phyloP scores from a whole-genome alignment of 37 sponge, comb jelly and placozoan species.

The Agelas oroides region DNA sequence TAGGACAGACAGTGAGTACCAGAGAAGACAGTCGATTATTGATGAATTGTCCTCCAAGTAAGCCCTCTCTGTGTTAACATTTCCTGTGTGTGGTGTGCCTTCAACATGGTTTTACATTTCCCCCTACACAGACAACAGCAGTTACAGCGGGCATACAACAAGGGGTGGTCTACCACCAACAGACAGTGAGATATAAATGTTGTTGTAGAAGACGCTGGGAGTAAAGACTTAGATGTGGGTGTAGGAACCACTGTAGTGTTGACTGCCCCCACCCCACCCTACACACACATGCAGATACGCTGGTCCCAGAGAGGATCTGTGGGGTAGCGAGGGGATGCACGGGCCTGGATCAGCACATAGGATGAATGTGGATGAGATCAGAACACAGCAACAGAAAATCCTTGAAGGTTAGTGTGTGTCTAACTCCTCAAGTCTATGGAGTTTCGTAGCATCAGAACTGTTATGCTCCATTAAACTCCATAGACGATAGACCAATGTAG shows the following conservation, averaged over 20 bases:
- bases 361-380: constrained; percentile 38
- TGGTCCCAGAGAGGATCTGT: background rate
- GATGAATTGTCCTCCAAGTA: constrained; percentile 54
- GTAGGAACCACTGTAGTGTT: too few relatives aligned
- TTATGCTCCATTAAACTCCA: too few relatives aligned
- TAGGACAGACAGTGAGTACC: constrained; percentile 41
- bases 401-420: constrained; percentile 66
- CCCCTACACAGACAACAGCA: constrained; percentile 24
- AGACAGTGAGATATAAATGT: too few relatives aligned
- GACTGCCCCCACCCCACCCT: too few relatives aligned
- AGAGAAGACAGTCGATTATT: constrained; percentile 26
- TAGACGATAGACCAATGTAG: too few relatives aligned
- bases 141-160: background rate
- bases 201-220: too few relatives aligned
- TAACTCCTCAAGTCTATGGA: background rate
- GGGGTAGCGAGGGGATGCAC: background rate
- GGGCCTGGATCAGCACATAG: constrained; percentile 44
- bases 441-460: background rate
- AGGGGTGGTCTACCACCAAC: constrained; percentile 33
- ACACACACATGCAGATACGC: too few relatives aligned
- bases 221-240: too few relatives aligned
- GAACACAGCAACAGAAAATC: constrained; percentile 51
- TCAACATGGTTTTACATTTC: too few relatives aligned
- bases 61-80: background rate
- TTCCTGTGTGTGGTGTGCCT: too few relatives aligned